phyloP scores from a whole-genome alignment of 2,888 invertebrate species.

The Nebria salina region DNA sequence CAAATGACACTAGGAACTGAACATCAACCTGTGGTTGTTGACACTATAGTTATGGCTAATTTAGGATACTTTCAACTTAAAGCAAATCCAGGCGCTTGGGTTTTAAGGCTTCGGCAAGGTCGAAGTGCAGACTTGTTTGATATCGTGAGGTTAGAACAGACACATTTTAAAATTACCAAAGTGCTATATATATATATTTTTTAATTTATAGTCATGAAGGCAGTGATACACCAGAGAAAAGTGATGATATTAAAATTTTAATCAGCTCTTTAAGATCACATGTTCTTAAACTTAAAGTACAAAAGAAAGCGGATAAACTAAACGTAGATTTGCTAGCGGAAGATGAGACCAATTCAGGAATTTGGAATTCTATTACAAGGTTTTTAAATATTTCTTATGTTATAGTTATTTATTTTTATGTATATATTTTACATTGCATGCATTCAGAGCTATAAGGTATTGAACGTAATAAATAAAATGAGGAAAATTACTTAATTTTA shows the following conservation, averaged over 20 bases:
- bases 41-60: constrained; percentile 99
- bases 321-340: constrained; percentile 88
- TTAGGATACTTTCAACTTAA: constrained; percentile 98
- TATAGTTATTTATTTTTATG: constrained; percentile 41
- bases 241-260: constrained; percentile 78
- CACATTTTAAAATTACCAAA: neutral
- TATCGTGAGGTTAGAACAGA: constrained; percentile 73
- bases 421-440: constrained; percentile 47
- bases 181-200: constrained; percentile 4
- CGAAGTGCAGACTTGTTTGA: constrained; percentile 95
- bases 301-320: constrained; percentile 90
- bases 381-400: constrained; percentile 57
- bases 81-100: constrained; percentile 97
- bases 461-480: neutral
- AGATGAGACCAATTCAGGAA: constrained; percentile 76
- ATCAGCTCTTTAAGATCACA: constrained; percentile 88
- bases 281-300: constrained; percentile 89
- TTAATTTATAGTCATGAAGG: constrained; percentile 73
- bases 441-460: constrained; percentile 32
- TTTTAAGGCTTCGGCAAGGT: constrained; percentile 87
- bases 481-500: constrained; percentile 3
- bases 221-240: constrained; percentile 76
- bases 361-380: constrained; percentile 97
- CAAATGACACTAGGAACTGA: constrained; percentile 93
- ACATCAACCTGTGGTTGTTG: constrained; percentile 79